Conservation (phyloP, 2,888 invertebrate genomes). For the Sceliomorpha sp. region DNA sequence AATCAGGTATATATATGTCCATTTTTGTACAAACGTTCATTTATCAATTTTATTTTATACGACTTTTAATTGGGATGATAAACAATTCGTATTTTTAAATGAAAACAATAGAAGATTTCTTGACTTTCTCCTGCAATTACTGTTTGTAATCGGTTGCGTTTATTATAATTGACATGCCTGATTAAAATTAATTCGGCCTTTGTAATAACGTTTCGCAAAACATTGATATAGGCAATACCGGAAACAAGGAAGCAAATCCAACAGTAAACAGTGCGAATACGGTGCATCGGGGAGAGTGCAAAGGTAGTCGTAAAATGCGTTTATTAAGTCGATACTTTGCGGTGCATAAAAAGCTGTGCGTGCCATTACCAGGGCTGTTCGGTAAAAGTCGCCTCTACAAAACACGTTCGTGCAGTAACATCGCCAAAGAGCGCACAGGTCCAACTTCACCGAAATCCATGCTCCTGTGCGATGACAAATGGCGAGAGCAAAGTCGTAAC, state of each 20-base stretch:
- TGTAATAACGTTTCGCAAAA: no score
- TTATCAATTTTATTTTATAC: no score
- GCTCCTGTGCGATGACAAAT: conserved; percentile 77
- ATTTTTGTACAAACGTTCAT: neutral
- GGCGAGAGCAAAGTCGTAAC: conserved; percentile 79
- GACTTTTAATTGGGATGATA: no score
- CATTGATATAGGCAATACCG: conserved; percentile 21
- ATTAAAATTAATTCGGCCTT: no score
- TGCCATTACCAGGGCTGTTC: conserved; percentile 83
- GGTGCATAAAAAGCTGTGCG: conserved; percentile 85
- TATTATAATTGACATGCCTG: no score
- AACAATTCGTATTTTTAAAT: no score
- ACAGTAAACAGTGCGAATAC: conserved; percentile 38
- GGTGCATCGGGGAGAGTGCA: conserved; percentile 71
- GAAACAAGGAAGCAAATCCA: conserved; percentile 28
- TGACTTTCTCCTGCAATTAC: no score
- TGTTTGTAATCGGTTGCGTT: no score
- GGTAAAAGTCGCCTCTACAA: conserved; percentile 83
- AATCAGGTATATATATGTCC: conserved; percentile 33
- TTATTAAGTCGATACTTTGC: conserved; percentile 86
- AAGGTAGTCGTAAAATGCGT: conserved; percentile 81
- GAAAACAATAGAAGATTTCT: no score
- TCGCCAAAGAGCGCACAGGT: conserved; percentile 82
- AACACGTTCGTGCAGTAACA: conserved; percentile 84
- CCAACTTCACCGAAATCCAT: conserved; percentile 75